A percentile compares a stretch with the other conserved stretches of the same genome.
These are phyloP conservation scores for Neomonachus schauinslandi DNA, from an alignment of 2,113 vertebrate species.

Conservation along the genomic window DNA sequence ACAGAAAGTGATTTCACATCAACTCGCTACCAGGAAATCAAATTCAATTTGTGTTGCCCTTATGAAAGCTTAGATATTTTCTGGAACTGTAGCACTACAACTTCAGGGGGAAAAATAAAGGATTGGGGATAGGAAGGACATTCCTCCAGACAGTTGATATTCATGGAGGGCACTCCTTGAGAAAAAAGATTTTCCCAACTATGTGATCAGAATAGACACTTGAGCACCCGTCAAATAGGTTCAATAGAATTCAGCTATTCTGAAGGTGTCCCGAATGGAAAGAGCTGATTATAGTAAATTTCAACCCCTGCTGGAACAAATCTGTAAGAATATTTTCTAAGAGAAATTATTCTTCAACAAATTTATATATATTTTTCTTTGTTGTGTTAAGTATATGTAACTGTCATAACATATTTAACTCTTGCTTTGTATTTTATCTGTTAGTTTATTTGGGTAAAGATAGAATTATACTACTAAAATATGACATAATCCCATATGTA, in stretches of 20 bases:
- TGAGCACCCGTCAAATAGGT: not conserved
- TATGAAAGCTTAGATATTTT: slow-evolving; percentile 62
- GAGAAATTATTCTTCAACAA: slow-evolving; percentile 37
- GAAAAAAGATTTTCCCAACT: slow-evolving; percentile 45
- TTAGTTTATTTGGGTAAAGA: slow-evolving; percentile 81
- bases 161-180: slow-evolving; percentile 16
- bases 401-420: slow-evolving; percentile 78
- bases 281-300: slow-evolving; percentile 58
- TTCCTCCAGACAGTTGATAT: slow-evolving; percentile 48
- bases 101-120: slow-evolving; percentile 26
- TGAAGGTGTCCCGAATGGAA: slow-evolving; percentile 40
- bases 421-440: slow-evolving; percentile 82
- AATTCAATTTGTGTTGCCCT: slow-evolving; percentile 61
- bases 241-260: slow-evolving; percentile 35
- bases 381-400: slow-evolving; percentile 52
- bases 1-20: slow-evolving; percentile 66
- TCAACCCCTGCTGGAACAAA: slow-evolving; percentile 25
- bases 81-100: slow-evolving; percentile 5
- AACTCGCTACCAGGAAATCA: slow-evolving; percentile 56
- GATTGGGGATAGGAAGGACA: not conserved
- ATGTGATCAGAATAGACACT: slow-evolving; percentile 62
- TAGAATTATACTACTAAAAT: slow-evolving; percentile 85
- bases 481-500: slow-evolving; percentile 84
- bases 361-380: slow-evolving; percentile 45
- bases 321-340: slow-evolving; percentile 56